Conservation (phyloP, 2,113 vertebrate species). For the Melospiza georgiana region DNA sequence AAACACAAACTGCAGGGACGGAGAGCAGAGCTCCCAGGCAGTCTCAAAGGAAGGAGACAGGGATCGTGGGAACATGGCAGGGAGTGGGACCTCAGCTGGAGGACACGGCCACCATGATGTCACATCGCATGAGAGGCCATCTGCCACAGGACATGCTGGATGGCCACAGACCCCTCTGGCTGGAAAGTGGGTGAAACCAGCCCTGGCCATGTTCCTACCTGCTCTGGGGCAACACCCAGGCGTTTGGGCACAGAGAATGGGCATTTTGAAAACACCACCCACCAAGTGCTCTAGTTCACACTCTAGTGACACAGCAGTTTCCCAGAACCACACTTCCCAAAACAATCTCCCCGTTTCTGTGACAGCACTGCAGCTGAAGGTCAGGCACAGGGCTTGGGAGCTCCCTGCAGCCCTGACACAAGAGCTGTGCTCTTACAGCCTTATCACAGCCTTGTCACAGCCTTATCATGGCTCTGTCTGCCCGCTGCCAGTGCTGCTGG, state of each 20-base stretch:
- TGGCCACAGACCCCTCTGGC: fast-evolving
- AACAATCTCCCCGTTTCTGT: background rate
- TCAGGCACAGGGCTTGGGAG: background rate
- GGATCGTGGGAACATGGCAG: background rate
- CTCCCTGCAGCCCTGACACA: background rate
- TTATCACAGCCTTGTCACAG: background rate
- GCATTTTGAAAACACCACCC: background rate
- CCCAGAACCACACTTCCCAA: background rate
- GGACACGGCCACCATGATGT: fast-evolving
- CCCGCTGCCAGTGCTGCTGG: background rate
- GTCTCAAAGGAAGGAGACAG: background rate
- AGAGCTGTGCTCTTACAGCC: background rate
- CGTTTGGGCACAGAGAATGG: background rate
- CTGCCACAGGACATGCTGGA: background rate
- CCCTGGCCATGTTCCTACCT: background rate
- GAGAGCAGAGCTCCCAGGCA: background rate
- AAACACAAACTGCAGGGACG: background rate
- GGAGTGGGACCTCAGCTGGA: background rate
- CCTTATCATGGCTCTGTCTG: background rate
- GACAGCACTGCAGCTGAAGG: background rate
- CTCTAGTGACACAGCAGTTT: background rate
- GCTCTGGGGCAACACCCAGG: background rate
- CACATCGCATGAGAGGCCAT: fast-evolving
- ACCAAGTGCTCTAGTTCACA: background rate
- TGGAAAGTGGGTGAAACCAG: background rate